These are phyloP conservation scores for Meda fulgida DNA, from an alignment of 2,797 vertebrate genomes.

Conservation along the genomic window DNA sequence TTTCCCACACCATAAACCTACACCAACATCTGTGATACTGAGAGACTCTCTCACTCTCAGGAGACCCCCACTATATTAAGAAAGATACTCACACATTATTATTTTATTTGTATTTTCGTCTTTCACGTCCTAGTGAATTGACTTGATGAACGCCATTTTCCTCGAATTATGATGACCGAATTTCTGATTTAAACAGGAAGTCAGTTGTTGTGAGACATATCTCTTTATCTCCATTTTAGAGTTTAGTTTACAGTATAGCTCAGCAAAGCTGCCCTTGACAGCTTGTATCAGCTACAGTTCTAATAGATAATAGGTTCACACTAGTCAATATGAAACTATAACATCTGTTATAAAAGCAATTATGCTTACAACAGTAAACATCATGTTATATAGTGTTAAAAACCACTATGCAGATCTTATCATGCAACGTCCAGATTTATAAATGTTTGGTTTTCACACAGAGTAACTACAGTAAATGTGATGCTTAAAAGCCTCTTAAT, in stretches of 20 bases:
- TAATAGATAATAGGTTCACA: background rate
- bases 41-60: slow-evolving; percentile 6
- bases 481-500: background rate
- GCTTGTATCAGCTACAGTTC: background rate
- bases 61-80: background rate
- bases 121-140: background rate
- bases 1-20: slow-evolving; percentile 31
- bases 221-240: background rate
- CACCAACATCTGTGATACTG: slow-evolving; percentile 29
- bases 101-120: background rate
- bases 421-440: background rate
- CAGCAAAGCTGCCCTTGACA: background rate
- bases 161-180: background rate
- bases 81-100: background rate
- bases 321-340: background rate
- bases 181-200: background rate
- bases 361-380: background rate
- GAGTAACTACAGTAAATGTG: too few species aligned
- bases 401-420: background rate
- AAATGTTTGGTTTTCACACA: background rate
- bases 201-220: background rate
- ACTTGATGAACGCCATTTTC: background rate
- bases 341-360: background rate
- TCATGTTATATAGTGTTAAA: background rate
- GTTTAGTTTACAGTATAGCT: background rate